Evolutionary conservation across 2,797 vertebrate genomes (phyloP).

Genomic region (Sebastes aleutianus): DNA sequence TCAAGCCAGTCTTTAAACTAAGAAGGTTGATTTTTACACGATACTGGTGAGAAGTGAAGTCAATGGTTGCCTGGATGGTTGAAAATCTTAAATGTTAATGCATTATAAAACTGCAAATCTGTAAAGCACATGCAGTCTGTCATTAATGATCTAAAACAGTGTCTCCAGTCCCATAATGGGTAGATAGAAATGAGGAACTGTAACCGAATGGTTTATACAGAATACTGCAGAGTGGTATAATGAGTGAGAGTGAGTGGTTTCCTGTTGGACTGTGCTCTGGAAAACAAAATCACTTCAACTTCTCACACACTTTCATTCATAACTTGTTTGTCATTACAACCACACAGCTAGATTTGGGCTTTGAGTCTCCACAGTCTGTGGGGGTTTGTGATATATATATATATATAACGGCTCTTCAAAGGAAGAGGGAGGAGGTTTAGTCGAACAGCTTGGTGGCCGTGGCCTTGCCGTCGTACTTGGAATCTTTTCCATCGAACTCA

Average conservation of each 20-base stretch:
- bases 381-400: slow-evolving; percentile 2
- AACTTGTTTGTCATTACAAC: slow-evolving; percentile 10
- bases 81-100: not conserved
- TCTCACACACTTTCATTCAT: slow-evolving; percentile 20
- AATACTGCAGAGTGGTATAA: not conserved
- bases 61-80: not conserved
- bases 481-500: slow-evolving; percentile 91
- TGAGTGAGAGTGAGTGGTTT: not conserved
- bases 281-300: not conserved
- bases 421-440: slow-evolving; percentile 70
- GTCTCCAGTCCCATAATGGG: too few species aligned
- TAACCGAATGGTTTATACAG: not conserved
- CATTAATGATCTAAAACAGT: not conserved
- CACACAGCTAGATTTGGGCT: slow-evolving; percentile 39
- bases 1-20: not conserved
- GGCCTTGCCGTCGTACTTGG: slow-evolving; percentile 91
- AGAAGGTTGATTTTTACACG: not conserved
- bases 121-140: not conserved
- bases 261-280: slow-evolving; percentile 12
- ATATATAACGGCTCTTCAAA: not conserved
- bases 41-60: not conserved
- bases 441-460: slow-evolving; percentile 88
- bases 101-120: not conserved
- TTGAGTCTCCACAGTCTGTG: slow-evolving; percentile 37
- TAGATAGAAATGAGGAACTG: not conserved